phyloP scores from a whole-genome alignment of 1,140 invertebrate species.

The Paraescarpia echinospica region DNA sequence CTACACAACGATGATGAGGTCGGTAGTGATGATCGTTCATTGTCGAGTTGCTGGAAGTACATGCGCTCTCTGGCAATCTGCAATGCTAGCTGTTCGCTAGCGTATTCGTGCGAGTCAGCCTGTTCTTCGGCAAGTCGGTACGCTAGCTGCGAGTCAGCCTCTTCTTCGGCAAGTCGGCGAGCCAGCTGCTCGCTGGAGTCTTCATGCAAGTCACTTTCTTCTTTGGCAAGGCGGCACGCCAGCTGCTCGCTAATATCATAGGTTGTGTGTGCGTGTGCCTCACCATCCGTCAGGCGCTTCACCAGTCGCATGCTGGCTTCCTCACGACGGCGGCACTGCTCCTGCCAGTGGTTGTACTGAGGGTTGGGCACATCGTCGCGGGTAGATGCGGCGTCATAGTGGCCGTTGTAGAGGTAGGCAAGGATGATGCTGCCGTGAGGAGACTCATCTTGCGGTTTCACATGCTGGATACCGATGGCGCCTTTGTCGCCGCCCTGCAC shows the following conservation, averaged over 20 bases:
- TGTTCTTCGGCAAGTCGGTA: neutral
- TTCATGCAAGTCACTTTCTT: neutral
- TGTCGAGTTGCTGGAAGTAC: neutral
- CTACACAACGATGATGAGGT: neutral
- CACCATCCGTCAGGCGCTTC: neutral
- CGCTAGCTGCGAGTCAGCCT: neutral
- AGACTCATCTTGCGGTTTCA: neutral
- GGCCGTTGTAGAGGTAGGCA: conserved; percentile 19
- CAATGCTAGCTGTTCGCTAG: neutral
- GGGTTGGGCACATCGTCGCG: conserved; percentile 5
- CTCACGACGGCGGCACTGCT: neutral
- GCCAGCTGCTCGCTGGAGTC: too few species aligned
- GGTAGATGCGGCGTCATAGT: conserved; percentile 2
- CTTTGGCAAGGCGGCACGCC: neutral
- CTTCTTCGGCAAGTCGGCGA: neutral
- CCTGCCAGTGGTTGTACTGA: neutral
- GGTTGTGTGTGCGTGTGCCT: neutral
- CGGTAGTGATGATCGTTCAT: neutral
- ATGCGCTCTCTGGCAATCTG: neutral
- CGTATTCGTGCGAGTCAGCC: neutral
- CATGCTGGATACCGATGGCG: conserved; percentile 17
- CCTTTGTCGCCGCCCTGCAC: conserved; percentile 21
- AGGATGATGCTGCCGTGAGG: neutral
- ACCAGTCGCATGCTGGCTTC: neutral
- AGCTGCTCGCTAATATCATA: neutral